A percentile compares a stretch with the other conserved stretches of the same genome.
These are phyloP conservation scores for Drosophila paulistorum DNA, from an alignment of 1,140 invertebrate genomes.

Conservation along the genomic window DNA sequence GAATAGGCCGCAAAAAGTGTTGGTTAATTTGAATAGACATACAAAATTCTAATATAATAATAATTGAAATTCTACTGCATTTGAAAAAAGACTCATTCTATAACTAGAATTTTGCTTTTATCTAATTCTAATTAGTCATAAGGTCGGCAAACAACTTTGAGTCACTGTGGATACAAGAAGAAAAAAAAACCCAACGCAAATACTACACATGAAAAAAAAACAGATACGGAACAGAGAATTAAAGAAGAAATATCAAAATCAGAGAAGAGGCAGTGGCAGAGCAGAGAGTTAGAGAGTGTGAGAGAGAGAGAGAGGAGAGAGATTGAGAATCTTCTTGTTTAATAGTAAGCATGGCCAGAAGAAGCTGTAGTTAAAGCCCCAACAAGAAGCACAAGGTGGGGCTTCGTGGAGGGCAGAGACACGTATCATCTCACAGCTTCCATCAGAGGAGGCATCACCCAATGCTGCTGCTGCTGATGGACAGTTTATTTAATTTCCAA, in stretches of 20 bases:
- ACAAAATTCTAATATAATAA: too few relatives aligned
- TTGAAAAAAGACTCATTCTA: too few relatives aligned
- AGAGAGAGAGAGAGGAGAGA: too few relatives aligned
- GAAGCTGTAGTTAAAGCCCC: background rate
- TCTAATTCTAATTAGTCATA: background rate
- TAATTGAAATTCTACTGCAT: too few relatives aligned
- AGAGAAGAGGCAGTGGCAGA: constrained; percentile 12
- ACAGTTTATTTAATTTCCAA: constrained; percentile 71
- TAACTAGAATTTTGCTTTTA: too few relatives aligned
- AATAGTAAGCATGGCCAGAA: constrained; percentile 1
- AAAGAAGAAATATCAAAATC: constrained; percentile 22
- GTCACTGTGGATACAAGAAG: background rate
- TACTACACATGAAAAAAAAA: constrained; percentile 27
- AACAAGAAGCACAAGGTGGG: background rate
- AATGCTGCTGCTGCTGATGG: constrained; percentile 48
- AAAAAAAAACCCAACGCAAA: background rate
- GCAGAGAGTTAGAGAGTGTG: constrained; percentile 9
- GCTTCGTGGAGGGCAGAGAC: background rate
- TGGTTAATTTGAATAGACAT: too few relatives aligned
- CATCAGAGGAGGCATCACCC: constrained; percentile 14
- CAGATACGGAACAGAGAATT: constrained; percentile 32
- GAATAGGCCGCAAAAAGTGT: too few relatives aligned
- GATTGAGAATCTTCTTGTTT: constrained; percentile 15
- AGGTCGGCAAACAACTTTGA: too few relatives aligned
- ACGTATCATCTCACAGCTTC: background rate